Evolutionary conservation across 1,140 invertebrate genomes (phyloP).

Genomic region (Wiebesia pumilae): DNA sequence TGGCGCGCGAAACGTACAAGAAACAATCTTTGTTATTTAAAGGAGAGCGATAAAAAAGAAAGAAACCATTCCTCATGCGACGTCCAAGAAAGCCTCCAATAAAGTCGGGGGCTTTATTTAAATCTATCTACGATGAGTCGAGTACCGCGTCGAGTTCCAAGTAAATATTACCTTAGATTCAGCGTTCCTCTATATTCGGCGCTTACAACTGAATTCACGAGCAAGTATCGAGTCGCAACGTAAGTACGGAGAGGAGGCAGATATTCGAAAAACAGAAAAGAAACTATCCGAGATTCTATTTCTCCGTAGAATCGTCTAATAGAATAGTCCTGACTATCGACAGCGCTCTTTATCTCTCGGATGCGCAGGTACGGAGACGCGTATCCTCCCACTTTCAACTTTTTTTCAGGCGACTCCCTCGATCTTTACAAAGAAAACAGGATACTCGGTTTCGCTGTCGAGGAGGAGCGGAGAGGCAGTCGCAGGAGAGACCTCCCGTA

Average conservation of each 20-base stretch:
- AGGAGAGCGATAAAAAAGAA: neutral
- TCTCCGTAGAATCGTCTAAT: neutral
- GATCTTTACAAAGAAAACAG: conserved; percentile 13
- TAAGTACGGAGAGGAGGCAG: neutral
- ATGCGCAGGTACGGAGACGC: neutral
- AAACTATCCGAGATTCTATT: neutral
- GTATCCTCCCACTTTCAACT: conserved; percentile 14
- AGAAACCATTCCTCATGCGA: neutral
- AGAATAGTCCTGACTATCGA: conserved; percentile 28
- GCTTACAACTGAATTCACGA: neutral
- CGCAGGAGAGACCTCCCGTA: conserved; percentile 9
- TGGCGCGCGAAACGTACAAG: neutral
- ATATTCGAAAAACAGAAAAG: neutral
- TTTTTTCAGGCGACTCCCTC: neutral
- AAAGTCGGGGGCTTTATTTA: neutral
- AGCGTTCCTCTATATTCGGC: neutral
- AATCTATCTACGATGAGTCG: neutral
- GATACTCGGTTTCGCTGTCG: conserved; percentile 21
- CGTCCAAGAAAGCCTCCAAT: too few species aligned
- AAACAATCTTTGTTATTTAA: conserved; percentile 15
- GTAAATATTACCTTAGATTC: neutral
- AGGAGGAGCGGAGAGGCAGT: neutral
- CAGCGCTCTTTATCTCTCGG: neutral
- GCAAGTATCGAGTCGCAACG: neutral
- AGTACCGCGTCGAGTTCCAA: neutral